These are phyloP conservation scores for Drosophila ambigua DNA, from an alignment of 1,140 invertebrate genomes.

Conservation along the genomic window DNA sequence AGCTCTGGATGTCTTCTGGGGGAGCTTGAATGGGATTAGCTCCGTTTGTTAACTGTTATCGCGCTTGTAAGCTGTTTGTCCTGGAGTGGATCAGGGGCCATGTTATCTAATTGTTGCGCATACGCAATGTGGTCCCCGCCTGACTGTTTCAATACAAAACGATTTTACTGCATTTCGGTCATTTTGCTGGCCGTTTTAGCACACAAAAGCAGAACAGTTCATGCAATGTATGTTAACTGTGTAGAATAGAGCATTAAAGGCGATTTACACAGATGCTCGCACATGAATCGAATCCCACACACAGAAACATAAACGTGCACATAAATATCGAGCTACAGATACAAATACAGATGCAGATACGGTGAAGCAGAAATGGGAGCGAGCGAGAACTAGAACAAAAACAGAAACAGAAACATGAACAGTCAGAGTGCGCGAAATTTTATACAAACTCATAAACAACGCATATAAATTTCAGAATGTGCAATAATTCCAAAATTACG, in stretches of 20 bases:
- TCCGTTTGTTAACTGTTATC: conserved; percentile 78
- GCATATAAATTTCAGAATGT: conserved; percentile 71
- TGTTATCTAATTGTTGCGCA: conserved; percentile 59
- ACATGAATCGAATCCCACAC: conserved; percentile 4
- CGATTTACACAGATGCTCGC: conserved; percentile 3
- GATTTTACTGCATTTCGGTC: conserved; percentile 28
- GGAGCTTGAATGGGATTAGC: conserved; percentile 63
- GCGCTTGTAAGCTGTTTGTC: conserved; percentile 74
- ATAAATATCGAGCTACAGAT: conserved; percentile 16
- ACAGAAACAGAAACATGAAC: conserved; percentile 9
- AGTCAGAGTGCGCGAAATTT: conserved; percentile 41
- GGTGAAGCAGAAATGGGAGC: too few relatives aligned
- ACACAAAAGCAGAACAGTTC: conserved; percentile 17
- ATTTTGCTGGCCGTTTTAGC: conserved; percentile 38
- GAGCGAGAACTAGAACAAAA: neutral
- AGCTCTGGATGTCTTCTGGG: conserved; percentile 4
- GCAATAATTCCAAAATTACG: conserved; percentile 69
- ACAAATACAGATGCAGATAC: conserved; percentile 1
- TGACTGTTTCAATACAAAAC: conserved; percentile 46
- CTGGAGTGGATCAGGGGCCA: conserved; percentile 52
- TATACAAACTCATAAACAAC: conserved; percentile 64
- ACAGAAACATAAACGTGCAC: conserved; percentile 10
- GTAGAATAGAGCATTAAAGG: conserved; percentile 1
- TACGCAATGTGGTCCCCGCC: conserved; percentile 32
- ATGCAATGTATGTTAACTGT: neutral